Base-by-base conservation (phyloP, 2,113 vertebrate species). In the Podarcis cretensis region DNA sequence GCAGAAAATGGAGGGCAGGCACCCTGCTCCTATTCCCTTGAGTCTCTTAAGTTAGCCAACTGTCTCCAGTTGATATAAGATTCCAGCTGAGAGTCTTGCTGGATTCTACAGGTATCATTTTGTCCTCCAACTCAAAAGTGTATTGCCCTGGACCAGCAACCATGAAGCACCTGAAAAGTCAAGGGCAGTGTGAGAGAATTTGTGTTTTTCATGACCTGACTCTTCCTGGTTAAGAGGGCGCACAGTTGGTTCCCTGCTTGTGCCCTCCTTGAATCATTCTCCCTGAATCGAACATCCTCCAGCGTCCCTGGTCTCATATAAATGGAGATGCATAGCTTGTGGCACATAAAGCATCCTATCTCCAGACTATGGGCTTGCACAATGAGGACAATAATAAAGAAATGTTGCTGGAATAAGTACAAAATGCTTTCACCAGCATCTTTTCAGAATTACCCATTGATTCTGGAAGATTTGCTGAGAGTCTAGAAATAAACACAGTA, bases 361-460 rank as follows among this genome's bases (percentile, higher is more conserved):
- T 54, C 54, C 30, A 84, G 20, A 74, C 69, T 9, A 14, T 73
- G 43, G 20, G 5, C 30, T 74, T 16, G 18, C 9, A 25, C n/a
- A 59, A 21, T 69, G 48, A 43, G 12, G 71, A 48, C 48, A 74
- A 59, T 84, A 84, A 84, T 74, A 84, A 84, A 84, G 43, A 84
- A 84, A 54, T 74, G 69, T 84, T 74, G 48, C 69, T n/a, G n/a
- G 69, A 74, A 84, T 74, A 74, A 74, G n/a, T 74, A 23, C 69
- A 84, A 57, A 74, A 23, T 84, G 83, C 83, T 74, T 74, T 74
- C 43, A 74, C 20, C 30, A 74, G 69, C 69, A 84, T 74, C 83
- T 84, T 74, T 84, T 84, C n/a, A 59, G 69, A 84, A 84, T 73
- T 74, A n/a, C 2, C 69, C 83, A 74, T 84, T 73, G 83, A 84